Percentiles rank a stretch among this genome's conserved stretches.
Conservation (phyloP, 2,888 invertebrate species). For the Aplocera efformata region DNA sequence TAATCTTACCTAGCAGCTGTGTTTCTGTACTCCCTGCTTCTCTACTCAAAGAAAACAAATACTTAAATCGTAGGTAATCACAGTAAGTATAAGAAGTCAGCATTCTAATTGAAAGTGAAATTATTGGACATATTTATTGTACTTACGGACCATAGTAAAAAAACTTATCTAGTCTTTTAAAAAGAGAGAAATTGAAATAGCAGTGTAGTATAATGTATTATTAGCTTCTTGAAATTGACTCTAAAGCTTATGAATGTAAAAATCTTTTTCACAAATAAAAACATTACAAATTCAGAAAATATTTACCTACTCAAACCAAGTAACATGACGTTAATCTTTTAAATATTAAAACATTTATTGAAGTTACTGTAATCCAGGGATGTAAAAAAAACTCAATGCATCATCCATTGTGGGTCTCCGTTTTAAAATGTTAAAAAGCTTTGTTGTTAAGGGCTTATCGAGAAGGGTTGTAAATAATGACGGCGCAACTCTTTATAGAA, state of each 20-base stretch:
- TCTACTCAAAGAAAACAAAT: no score
- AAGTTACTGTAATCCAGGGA: constrained; percentile 57
- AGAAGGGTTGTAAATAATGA: constrained; percentile 80
- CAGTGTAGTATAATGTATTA: no score
- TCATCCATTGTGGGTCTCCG: constrained; percentile 64
- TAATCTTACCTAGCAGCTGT: no score
- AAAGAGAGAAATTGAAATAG: no score
- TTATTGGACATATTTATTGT: no score
- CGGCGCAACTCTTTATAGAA: constrained; percentile 68
- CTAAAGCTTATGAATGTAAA: constrained; percentile 1
- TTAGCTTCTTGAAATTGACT: neutral
- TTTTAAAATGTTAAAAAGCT: constrained; percentile 78
- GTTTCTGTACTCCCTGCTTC: no score
- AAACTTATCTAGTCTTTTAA: no score
- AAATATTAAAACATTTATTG: constrained; percentile 78
- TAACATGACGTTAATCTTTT: constrained; percentile 76
- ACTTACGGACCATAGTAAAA: no score
- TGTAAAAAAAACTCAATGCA: constrained; percentile 62
- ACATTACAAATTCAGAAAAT: constrained; percentile 42
- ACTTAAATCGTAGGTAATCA: no score
- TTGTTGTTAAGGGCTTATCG: constrained; percentile 74
- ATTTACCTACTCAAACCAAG: constrained; percentile 36
- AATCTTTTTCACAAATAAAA: constrained; percentile 51
- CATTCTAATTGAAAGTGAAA: no score
- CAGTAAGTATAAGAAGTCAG: no score